phyloP scores from a whole-genome alignment of 2,888 invertebrate genomes.

The Pegoplata infirma region DNA sequence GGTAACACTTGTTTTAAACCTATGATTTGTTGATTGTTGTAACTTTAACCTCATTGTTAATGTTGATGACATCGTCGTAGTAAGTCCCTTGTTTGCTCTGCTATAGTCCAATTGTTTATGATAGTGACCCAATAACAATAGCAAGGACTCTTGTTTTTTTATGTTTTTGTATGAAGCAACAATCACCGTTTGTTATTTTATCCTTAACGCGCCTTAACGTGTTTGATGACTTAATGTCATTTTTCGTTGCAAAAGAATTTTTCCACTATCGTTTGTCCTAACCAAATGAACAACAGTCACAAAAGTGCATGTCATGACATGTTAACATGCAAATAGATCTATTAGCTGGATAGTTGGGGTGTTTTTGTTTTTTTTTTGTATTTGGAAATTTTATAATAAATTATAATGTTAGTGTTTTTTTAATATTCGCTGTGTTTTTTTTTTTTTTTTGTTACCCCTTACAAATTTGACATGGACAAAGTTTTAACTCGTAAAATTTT shows the following conservation, averaged over 20 bases:
- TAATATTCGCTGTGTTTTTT: too few relatives aligned
- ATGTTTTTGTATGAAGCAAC: neutral
- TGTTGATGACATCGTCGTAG: neutral
- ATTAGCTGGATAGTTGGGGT: slow-evolving; percentile 28
- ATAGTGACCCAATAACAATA: slow-evolving; percentile 40
- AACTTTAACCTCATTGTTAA: slow-evolving; percentile 57
- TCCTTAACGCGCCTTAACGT: slow-evolving; percentile 31
- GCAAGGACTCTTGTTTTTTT: neutral
- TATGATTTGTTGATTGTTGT: slow-evolving; percentile 46
- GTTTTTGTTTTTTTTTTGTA: neutral
- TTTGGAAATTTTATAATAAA: slow-evolving; percentile 36
- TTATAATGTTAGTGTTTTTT: slow-evolving; percentile 43
- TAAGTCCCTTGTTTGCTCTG: neutral
- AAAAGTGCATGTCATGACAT: slow-evolving; percentile 47
- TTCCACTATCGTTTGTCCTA: slow-evolving; percentile 23
- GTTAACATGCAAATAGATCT: slow-evolving; percentile 45
- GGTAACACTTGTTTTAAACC: slow-evolving; percentile 44
- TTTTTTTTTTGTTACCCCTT: too few relatives aligned
- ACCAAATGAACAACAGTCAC: neutral
- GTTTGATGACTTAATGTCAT: slow-evolving; percentile 58
- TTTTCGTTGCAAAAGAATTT: slow-evolving; percentile 17
- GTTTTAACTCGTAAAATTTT: too few relatives aligned
- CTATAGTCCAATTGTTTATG: slow-evolving; percentile 1
- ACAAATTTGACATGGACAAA: too few relatives aligned
- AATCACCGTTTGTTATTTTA: slow-evolving; percentile 7